Conservation (phyloP, 2,797 vertebrate species). For the Enteromius fasciolatus region DNA sequence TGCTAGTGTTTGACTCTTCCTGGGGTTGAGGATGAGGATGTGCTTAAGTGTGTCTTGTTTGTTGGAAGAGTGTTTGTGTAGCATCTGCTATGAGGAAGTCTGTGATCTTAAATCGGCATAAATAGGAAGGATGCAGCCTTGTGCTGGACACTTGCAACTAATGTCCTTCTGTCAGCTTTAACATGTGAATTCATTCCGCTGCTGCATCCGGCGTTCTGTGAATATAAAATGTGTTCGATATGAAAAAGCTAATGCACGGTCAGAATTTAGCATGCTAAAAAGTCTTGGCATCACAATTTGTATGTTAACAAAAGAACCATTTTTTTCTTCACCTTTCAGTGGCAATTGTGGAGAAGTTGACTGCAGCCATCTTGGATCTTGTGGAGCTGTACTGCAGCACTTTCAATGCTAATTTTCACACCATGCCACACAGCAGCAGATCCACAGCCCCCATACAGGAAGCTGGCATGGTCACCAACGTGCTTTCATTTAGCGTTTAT, state of each 20-base stretch:
- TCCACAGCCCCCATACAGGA: conserved; percentile 78
- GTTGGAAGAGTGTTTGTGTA: conserved; percentile 29
- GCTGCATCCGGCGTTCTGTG: not conserved
- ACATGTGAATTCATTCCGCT: not conserved
- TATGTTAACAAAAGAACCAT: not conserved
- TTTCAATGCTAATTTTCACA: conserved; percentile 95
- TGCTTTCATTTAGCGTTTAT: conserved; percentile 87
- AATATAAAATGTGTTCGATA: not conserved
- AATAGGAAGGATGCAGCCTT: conserved; percentile 57
- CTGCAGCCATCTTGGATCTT: conserved; percentile 89
- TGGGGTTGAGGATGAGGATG: not conserved
- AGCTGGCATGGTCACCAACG: conserved; percentile 82
- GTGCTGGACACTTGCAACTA: conserved; percentile 18
- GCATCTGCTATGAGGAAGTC: conserved; percentile 42
- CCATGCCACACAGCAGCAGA: conserved; percentile 72
- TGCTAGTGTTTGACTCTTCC: not conserved
- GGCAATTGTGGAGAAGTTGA: conserved; percentile 88
- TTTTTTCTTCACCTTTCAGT: conserved; percentile 72
- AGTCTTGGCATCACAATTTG: not conserved
- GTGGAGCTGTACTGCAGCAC: conserved; percentile 94
- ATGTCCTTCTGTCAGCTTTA: not conserved
- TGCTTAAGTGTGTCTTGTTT: conserved; percentile 2
- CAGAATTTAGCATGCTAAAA: not conserved
- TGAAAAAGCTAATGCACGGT: no score
- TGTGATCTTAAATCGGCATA: conserved; percentile 36